These are phyloP conservation scores for Catharus minimus DNA, from an alignment of 2,113 vertebrate genomes.

Conservation along the genomic window DNA sequence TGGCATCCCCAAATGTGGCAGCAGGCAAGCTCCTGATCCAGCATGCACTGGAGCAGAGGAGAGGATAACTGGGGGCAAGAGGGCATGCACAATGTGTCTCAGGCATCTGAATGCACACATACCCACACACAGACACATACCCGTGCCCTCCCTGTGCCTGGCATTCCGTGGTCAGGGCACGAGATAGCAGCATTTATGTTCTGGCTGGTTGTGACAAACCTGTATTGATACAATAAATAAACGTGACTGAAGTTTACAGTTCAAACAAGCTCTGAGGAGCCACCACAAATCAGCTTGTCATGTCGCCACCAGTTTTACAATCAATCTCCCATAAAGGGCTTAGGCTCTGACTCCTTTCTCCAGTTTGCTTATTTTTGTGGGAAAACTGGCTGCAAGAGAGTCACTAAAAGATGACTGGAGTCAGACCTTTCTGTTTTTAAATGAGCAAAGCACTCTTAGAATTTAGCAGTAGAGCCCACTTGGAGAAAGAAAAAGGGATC, in stretches of 20 bases:
- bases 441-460: neutral
- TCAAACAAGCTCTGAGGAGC: slow-evolving; percentile 52
- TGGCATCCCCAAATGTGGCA: neutral
- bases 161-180: neutral
- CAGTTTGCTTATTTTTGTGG: slow-evolving; percentile 65
- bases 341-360: slow-evolving; percentile 48
- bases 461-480: neutral
- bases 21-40: neutral
- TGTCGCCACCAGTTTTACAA: slow-evolving; percentile 28
- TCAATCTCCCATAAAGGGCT: slow-evolving; percentile 61
- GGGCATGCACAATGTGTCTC: neutral
- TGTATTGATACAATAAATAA: slow-evolving; percentile 43
- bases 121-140: neutral
- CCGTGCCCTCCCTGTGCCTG: neutral
- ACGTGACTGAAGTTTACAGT: slow-evolving; percentile 35
- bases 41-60: neutral
- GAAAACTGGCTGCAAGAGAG: slow-evolving; percentile 28
- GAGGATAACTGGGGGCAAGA: neutral
- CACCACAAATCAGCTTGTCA: slow-evolving; percentile 70
- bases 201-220: neutral
- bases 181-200: neutral
- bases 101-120: fast-evolving
- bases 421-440: slow-evolving; percentile 45
- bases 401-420: slow-evolving; percentile 16
- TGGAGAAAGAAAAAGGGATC: neutral